These are phyloP conservation scores for Zaprionus davidi DNA, from an alignment of 1,140 invertebrate species.

Conservation along the genomic window DNA sequence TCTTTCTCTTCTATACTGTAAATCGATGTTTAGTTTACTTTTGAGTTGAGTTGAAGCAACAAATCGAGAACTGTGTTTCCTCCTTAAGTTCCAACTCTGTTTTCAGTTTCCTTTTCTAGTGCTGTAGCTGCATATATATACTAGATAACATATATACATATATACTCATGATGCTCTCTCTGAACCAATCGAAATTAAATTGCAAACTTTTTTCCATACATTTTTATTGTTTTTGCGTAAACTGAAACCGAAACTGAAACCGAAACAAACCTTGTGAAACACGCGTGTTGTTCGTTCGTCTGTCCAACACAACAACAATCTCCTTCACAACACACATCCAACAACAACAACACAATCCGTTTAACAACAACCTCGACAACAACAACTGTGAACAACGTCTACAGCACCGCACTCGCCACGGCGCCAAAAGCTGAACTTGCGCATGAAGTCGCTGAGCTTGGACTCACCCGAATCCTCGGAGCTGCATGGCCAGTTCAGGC, in stretches of 20 bases:
- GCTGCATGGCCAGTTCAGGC: constrained; percentile 90
- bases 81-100: constrained; percentile 12
- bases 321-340: constrained; percentile 36
- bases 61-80: constrained; percentile 1
- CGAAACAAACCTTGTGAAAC: constrained; percentile 43
- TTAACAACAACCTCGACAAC: constrained; percentile 32
- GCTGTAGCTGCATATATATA: constrained; percentile 61
- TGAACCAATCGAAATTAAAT: constrained; percentile 74
- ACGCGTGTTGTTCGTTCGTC: constrained; percentile 57
- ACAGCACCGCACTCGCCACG: constrained; percentile 97
- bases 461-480: constrained; percentile 97
- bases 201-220: constrained; percentile 70
- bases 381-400: constrained; percentile 24
- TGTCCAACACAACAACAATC: constrained; percentile 42
- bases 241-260: constrained; percentile 42
- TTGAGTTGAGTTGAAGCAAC: constrained; percentile 25
- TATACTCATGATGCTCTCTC: constrained; percentile 18
- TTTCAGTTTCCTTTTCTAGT: constrained; percentile 46
- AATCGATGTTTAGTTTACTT: constrained; percentile 4
- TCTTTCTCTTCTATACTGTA: neutral
- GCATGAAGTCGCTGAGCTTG: constrained; percentile 98
- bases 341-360: constrained; percentile 49
- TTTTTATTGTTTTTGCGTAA: constrained; percentile 69
- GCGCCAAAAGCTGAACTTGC: constrained; percentile 96
- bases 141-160: constrained; percentile 35